Conservation (phyloP, 2,797 vertebrate species). For the Poecilia picta region DNA sequence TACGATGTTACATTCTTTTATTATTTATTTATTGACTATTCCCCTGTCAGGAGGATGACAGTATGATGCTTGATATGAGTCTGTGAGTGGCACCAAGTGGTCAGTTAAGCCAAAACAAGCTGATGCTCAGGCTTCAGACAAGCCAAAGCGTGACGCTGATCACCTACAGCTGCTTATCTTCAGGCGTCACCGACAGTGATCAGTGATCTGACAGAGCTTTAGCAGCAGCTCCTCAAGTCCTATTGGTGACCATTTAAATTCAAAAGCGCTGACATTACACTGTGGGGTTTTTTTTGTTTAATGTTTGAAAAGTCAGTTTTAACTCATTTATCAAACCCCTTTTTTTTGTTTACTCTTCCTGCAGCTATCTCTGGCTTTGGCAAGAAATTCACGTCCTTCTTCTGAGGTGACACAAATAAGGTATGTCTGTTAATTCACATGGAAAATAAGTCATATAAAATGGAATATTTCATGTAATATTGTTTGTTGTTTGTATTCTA, state of each 20-base stretch:
- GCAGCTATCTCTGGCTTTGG: conserved; percentile 96
- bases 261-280: not conserved
- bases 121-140: not conserved
- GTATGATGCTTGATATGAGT: not conserved
- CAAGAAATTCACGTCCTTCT: conserved; percentile 99
- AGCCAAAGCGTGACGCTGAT: not conserved
- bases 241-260: not conserved
- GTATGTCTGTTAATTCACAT: conserved; percentile 63
- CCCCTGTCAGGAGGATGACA: not conserved
- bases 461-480: not conserved
- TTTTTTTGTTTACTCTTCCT: conserved; percentile 17
- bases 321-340: not conserved
- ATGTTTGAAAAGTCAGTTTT: not conserved
- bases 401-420: conserved; percentile 86
- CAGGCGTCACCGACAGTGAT: not conserved
- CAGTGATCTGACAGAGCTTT: not conserved
- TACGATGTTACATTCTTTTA: not conserved
- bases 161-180: not conserved
- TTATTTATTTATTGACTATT: not conserved
- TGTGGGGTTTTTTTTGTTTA: not conserved
- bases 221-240: not conserved
- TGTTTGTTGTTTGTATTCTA: not conserved
- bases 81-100: not conserved
- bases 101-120: not conserved
- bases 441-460: not conserved